Evolutionary conservation across 2,113 vertebrate genomes (phyloP), one percentile per base, ranked within the genome.

Genomic region (Aphyosemion australe): DNA sequence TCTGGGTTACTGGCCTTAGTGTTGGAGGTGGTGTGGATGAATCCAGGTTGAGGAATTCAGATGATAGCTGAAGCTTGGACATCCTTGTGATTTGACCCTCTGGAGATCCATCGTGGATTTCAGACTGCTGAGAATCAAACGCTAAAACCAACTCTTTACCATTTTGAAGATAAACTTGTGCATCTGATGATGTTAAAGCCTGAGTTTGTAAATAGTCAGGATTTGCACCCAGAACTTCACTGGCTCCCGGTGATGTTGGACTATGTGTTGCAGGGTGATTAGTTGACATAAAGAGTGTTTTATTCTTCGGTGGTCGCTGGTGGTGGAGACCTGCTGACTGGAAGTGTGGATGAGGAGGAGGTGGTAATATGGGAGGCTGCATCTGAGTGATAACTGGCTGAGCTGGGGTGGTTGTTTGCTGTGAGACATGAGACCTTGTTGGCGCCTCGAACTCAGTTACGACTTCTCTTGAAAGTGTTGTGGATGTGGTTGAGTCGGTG

Each of bases 321-420:
- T 43, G 45, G 41, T 66, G 58, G 14, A 46, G 47, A 37, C 65
- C 21, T 14, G 26, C 34, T 34, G 55, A 61, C 31, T 71, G 65
- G 55, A 77, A 59, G 48, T 79, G 65, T 6, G 61, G 82, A 62
- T 65, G 73, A 5, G 80, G 78, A 32, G 73, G 71, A 54, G 81
- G 66, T 12, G 67, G 73, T 18, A 80, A 48, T 42, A 83, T 80
- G 4, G 83, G 84, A 21, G 73, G 74, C 11, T 86, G 74, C 54
- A 88, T 80, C 62, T 87, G 85, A 34, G 80, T 75, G 14, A 77
- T 59, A 14, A 75, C 54, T 2, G 1, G 20, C 59, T 65, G 61
- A 14, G 54, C 66, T 8, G 78, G 73, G 47, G 18, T 58, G 6
- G 47, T 47, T 8, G 67, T 65, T 45, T 78, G 70, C 31, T 72